Base-by-base conservation (phyloP, 1,140 invertebrate genomes). In the Lepidotrigona ventralis region DNA sequence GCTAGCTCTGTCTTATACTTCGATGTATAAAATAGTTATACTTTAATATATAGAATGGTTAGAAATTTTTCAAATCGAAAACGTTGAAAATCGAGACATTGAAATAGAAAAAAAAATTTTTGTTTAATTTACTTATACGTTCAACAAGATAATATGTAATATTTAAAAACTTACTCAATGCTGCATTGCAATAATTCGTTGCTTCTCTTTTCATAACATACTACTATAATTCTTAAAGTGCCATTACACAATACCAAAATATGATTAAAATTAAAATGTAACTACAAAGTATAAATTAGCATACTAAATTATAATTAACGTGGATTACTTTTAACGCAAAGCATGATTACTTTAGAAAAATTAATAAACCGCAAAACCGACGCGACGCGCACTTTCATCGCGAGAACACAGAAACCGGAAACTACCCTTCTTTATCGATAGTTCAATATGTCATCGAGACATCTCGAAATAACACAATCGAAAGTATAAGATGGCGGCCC, bases 401-500 rank as follows among this genome's bases (percentile, higher is more conserved):
- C 12, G 4, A 19, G 23, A 66, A 51, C 29, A 51, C 5, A 26
- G 14, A 63, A 78, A 56, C 58, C 81, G 82, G 82, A 84, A 79
- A 11, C 12, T 51, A 29, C 53, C 19, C 21, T 63, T 39, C 0
- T 0, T n/a, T 83, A 66, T 76, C 70, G 75, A 80, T 85, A 74
- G 39, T 54, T 46, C 53, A 70, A 77, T 2, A 58, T 19, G 0
- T 4, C 0, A 46, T 63, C 64, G 82, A 79, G 75, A 78, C 68
- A 81, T 54, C 54, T 73, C 79, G 74, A 81, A 82, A 70, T 51
- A 72, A 70, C 73, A 72, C 56, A 66, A 85, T 86, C 73, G 75
- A 85, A 74, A n/a, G n/a, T 85, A 86, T 54, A 89, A 89, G 73
- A 89, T 89, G 88, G 88, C 88, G 63, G 60, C 79, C 56, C 71